Evolutionary conservation across 2,113 vertebrate genomes (phyloP).

Genomic region (Lucifuga dentata): DNA sequence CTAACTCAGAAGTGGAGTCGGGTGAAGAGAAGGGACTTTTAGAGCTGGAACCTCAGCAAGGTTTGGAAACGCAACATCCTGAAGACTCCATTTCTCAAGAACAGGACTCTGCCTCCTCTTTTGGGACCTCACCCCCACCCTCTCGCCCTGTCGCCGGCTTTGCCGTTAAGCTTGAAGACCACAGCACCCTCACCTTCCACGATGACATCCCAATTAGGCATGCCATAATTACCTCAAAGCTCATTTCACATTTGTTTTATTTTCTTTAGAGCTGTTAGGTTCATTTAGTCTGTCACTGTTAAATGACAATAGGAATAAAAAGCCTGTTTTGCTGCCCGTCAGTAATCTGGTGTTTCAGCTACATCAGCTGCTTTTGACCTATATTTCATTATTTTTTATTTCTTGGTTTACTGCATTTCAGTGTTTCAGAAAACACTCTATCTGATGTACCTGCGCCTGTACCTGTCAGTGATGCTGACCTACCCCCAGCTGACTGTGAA

Average conservation of each 20-base stretch:
- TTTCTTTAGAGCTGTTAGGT: too few species aligned
- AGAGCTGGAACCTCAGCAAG: slow-evolving; percentile 36
- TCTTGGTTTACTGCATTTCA: slow-evolving; percentile 33
- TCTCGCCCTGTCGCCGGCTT: slow-evolving; percentile 2
- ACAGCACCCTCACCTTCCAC: slow-evolving; percentile 83
- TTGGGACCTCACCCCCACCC: slow-evolving; percentile 9
- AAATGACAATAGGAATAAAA: too few species aligned
- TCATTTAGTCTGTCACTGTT: too few species aligned
- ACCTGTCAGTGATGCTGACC: slow-evolving; percentile 81
- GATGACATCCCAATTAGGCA: slow-evolving; percentile 82
- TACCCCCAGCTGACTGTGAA: slow-evolving; percentile 83
- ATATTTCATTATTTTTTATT: background rate
- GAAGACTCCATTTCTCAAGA: slow-evolving; percentile 69
- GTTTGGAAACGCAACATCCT: slow-evolving; percentile 58
- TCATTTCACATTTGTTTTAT: background rate
- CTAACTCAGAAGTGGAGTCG: slow-evolving; percentile 13
- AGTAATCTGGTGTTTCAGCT: too few species aligned
- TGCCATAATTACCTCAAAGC: slow-evolving; percentile 46
- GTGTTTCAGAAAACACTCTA: slow-evolving; percentile 75
- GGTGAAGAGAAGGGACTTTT: slow-evolving; percentile 26
- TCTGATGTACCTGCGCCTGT: slow-evolving; percentile 81
- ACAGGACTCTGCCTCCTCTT: slow-evolving; percentile 70
- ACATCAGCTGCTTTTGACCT: too few species aligned
- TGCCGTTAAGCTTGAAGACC: slow-evolving; percentile 73
- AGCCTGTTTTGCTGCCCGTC: too few species aligned